A percentile compares a stretch with the other conserved stretches of the same genome.
phyloP scores from a whole-genome alignment of 2,888 invertebrate species.

The Eilema caniola region DNA sequence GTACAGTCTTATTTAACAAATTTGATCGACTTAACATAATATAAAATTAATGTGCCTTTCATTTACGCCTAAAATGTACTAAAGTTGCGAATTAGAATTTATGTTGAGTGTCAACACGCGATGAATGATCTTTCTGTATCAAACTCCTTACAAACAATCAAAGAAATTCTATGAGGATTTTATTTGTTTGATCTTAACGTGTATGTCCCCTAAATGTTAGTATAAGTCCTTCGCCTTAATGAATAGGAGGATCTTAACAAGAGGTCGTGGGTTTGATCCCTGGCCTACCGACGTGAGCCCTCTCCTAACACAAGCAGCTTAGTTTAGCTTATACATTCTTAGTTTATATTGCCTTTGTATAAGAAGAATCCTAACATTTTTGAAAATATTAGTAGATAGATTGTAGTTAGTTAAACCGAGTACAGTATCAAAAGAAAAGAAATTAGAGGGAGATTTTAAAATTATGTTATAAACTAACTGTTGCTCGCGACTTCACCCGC shows the following conservation, averaged over 20 bases:
- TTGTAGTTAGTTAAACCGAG: too few relatives aligned
- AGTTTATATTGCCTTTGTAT: neutral
- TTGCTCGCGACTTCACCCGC: too few relatives aligned
- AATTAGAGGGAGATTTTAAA: too few relatives aligned
- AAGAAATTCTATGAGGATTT: neutral
- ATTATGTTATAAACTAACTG: too few relatives aligned
- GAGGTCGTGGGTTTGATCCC: neutral
- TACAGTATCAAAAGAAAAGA: too few relatives aligned
- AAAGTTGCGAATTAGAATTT: neutral
- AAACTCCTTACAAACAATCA: neutral
- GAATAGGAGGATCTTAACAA: neutral
- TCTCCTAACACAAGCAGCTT: neutral
- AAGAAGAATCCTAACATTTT: too few relatives aligned
- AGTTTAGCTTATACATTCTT: neutral
- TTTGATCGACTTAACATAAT: neutral
- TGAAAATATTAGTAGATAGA: too few relatives aligned
- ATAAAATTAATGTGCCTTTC: neutral
- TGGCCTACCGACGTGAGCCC: neutral
- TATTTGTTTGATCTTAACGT: neutral
- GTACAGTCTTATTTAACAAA: slow-evolving; percentile 3
- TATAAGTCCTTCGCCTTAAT: neutral
- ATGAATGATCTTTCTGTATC: neutral
- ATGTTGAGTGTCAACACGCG: neutral
- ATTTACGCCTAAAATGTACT: neutral
- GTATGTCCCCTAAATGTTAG: neutral